A percentile compares a stretch with the other conserved stretches of the same genome.
phyloP scores from a whole-genome alignment of 2,888 invertebrate species.

The Sthenelais limicola region DNA sequence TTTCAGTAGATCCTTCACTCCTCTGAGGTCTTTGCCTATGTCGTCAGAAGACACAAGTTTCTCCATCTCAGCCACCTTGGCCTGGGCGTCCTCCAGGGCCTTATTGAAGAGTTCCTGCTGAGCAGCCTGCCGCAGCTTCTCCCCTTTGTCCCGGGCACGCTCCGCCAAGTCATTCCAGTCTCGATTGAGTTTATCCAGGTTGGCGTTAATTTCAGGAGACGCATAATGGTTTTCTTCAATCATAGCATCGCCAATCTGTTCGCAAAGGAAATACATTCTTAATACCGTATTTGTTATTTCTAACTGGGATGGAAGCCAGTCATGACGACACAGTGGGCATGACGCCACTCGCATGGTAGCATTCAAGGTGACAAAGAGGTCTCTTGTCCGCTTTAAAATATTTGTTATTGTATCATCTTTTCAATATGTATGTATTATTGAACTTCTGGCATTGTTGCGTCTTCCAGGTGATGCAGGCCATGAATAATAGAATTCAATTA shows the following conservation, averaged over 20 bases:
- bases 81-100: conserved; percentile 89
- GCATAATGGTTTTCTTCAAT: conserved; percentile 81
- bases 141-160: conserved; percentile 80
- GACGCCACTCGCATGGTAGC: too few relatives aligned
- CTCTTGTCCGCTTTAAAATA: too few relatives aligned
- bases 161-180: conserved; percentile 85
- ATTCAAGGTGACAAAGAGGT: too few relatives aligned
- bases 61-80: conserved; percentile 88
- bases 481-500: too few relatives aligned
- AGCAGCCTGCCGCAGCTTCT: conserved; percentile 83
- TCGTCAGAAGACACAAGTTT: conserved; percentile 81
- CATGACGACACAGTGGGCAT: too few relatives aligned
- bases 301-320: too few relatives aligned
- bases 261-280: not conserved
- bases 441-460: too few relatives aligned
- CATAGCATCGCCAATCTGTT: conserved; percentile 79
- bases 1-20: conserved; percentile 91
- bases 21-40: conserved; percentile 89
- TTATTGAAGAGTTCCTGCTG: conserved; percentile 77
- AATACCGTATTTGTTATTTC: too few relatives aligned
- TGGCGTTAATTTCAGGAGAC: conserved; percentile 79
- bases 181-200: conserved; percentile 81
- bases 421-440: too few relatives aligned
- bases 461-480: too few relatives aligned
- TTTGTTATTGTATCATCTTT: too few relatives aligned